Evolutionary conservation across 2,113 vertebrate genomes (phyloP), one percentile per base, ranked within the genome.

Genomic region (Speoplatyrhinus poulsoni): DNA sequence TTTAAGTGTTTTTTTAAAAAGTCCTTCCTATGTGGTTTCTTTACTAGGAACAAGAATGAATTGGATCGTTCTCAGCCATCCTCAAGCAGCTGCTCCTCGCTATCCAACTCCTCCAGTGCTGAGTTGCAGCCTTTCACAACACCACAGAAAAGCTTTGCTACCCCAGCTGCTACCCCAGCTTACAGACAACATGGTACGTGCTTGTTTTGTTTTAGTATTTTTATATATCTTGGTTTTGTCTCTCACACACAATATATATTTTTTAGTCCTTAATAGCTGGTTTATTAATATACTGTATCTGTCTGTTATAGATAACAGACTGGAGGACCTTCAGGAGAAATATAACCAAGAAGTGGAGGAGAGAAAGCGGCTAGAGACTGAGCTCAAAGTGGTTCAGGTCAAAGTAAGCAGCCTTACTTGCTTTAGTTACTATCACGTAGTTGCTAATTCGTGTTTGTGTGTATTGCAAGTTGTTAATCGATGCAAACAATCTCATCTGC

Each of bases 271-370:
- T 6, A 6, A 41, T 41, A 8, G 36, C 0, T 6, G 36, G 3
- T 41, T 41, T 41, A 52, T 12, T 48, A 71, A 1, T 56, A 49
- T 46, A 57, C 17, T 84, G 8, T 74, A 65, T 87, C 60, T 63
- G 15, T 77, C 16, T 63, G 67, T 1, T 12, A 47, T 26, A 98
- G 96, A 92, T 86, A 91, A 90, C 11, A 93, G 86, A 70, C 84
- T 94, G 60, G 93, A 95, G 60, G 94, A 96, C 32, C 74, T 96
- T 58, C 93, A 95, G 85, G 94, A 95, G 85, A 96, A 96, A 90
- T 96, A 94, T 67, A 92, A 81, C 77, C 93, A 93, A 80, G 95
- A 95, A 83, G 89, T 95, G 70, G 93, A 95, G 87, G 95, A 96
- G 83, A 92, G 94, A 54, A 95, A 93, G 85, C 92, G 83, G 52